phyloP scores from a whole-genome alignment of 2,888 invertebrate species.

The Ophioninae sp. region DNA sequence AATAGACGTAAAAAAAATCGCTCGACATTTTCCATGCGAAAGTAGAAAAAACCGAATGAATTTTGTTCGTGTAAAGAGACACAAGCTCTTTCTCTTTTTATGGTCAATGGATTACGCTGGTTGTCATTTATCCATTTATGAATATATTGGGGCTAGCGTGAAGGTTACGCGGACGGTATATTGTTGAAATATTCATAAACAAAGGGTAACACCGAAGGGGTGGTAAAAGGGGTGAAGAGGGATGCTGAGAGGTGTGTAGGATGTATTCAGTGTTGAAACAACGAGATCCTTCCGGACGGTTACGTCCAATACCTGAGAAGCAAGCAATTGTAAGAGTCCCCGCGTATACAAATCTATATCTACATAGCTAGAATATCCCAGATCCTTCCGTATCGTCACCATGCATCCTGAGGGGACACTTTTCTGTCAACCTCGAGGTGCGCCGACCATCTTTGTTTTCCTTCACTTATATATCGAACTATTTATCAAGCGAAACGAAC shows the following conservation, averaged over 20 bases:
- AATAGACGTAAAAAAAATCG: not conserved
- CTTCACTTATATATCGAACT: not conserved
- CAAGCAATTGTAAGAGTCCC: slow-evolving; percentile 1
- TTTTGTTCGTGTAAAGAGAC: not conserved
- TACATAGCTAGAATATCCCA: not conserved
- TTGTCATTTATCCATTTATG: slow-evolving; percentile 24
- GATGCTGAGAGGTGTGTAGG: not conserved
- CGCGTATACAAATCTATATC: not conserved
- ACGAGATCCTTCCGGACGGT: slow-evolving; percentile 3
- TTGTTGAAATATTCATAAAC: slow-evolving; percentile 67
- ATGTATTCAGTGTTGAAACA: slow-evolving; percentile 25
- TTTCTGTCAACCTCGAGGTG: not conserved
- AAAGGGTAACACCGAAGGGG: slow-evolving; percentile 42
- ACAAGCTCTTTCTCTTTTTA: not conserved
- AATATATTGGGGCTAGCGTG: slow-evolving; percentile 21
- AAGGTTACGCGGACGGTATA: not conserved
- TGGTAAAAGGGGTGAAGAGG: slow-evolving; percentile 35
- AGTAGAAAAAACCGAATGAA: not conserved
- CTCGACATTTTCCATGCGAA: slow-evolving; percentile 5
- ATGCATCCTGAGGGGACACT: not conserved
- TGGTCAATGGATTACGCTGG: too few species aligned
- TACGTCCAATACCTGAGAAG: slow-evolving; percentile 12
- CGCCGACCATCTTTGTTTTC: not conserved
- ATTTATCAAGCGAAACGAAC: not conserved
- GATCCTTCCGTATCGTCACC: not conserved